Base-by-base conservation (phyloP, 1,140 invertebrate genomes). In the Zaprionus inermis region DNA sequence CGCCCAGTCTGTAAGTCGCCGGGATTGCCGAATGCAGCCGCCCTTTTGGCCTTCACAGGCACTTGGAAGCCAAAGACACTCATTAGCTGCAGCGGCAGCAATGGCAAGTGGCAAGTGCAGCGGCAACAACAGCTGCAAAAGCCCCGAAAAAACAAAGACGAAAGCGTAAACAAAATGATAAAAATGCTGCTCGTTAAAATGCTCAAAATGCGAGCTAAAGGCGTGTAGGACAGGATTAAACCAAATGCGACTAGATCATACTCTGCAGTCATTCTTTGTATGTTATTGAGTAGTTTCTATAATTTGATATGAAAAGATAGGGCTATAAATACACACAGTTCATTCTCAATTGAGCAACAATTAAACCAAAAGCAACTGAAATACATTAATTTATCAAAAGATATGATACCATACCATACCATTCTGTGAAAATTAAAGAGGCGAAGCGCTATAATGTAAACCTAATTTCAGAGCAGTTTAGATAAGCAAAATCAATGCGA, bases 141-240 rank as follows among this genome's bases (percentile, higher is more conserved):
- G 30, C 20, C 70, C 63, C 57, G 2, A 3, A 68, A 69, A 60
- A 54, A 61, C 22, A 72, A 58, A 52, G 41, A 20, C 34, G 55
- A 67, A 56, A 12, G 30, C 56, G 65, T 63, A 70, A 71, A 74
- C 58, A 70, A 51, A 71, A 75, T 52, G 59, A 67, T 67, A 67
- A 72, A 67, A 67, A 68, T 59, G 55, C 34, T 55, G 66, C 24
- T 54, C 56, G 46, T 72, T 72, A 60, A 36, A 55, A 59, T 72
- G 63, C 36, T 59, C 55, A 58, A 69, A 69, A 52, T 57, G 59
- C 36, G 24, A 44, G 18, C 36, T 32, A n/a, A 54, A 67, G 52
- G 24, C 16, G 30, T 16, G 18, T 18, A 10, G 16, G 58, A 32
- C 38, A 38, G 6, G 49, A 32, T 11, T 22, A 20, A 20, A 32